These are phyloP conservation scores for Diceros bicornis DNA, from an alignment of 2,797 vertebrate genomes.

Conservation along the genomic window DNA sequence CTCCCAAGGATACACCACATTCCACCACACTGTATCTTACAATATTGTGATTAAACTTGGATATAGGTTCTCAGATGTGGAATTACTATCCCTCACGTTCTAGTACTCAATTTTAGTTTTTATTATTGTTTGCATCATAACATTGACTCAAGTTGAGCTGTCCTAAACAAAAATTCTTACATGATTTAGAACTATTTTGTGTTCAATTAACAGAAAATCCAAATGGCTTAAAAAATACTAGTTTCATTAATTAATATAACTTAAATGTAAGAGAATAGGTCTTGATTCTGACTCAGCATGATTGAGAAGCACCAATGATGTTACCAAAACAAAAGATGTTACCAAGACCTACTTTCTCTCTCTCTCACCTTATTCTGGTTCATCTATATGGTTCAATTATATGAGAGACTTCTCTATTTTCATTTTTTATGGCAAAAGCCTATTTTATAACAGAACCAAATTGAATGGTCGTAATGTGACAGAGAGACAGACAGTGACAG, in stretches of 20 bases:
- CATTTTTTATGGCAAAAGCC: not conserved
- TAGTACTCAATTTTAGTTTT: slow-evolving; percentile 39
- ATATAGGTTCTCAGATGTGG: not conserved
- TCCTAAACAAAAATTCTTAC: not conserved
- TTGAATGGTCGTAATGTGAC: not conserved
- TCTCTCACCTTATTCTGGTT: not conserved
- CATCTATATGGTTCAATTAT: not conserved
- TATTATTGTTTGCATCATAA: not conserved
- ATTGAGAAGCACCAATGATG: not conserved
- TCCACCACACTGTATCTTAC: not conserved
- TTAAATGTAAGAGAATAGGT: not conserved
- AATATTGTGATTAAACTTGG: not conserved
- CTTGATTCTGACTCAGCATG: not conserved
- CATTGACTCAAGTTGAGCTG: not conserved
- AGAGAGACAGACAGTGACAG: not conserved
- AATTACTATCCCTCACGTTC: not conserved
- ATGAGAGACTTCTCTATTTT: not conserved
- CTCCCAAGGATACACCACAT: not conserved
- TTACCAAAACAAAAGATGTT: not conserved
- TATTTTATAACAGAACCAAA: not conserved
- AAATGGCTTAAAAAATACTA: not conserved
- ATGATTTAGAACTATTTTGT: not conserved
- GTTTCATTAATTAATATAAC: not conserved
- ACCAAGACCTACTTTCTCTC: not conserved
- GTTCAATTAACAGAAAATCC: not conserved